A percentile compares a stretch with the other conserved stretches of the same genome.
Conservation (phyloP, 2,888 invertebrate species). For the Suillia variegata region DNA sequence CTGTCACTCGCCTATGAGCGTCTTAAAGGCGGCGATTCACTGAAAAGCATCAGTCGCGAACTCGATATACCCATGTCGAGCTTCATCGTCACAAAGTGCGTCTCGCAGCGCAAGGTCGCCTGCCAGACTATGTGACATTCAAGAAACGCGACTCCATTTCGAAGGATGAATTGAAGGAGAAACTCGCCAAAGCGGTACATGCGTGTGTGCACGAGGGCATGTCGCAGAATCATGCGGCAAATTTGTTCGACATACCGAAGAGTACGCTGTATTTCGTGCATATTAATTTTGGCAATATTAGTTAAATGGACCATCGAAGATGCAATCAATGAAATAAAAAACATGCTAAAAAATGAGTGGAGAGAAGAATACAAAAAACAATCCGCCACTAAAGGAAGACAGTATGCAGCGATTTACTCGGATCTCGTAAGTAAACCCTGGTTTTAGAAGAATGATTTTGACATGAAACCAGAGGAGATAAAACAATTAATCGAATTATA, state of each 20-base stretch:
- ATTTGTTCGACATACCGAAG: conserved; percentile 58
- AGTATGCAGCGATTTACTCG: too few relatives aligned
- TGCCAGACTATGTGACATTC: conserved; percentile 56
- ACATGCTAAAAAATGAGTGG: too few relatives aligned
- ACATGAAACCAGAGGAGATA: too few relatives aligned
- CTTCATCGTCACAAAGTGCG: conserved; percentile 59
- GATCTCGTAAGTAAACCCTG: too few relatives aligned
- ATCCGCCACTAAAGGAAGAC: too few relatives aligned
- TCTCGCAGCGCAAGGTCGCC: conserved; percentile 53
- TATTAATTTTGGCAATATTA: too few relatives aligned
- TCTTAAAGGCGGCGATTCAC: conserved; percentile 54
- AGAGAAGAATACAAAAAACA: too few relatives aligned
- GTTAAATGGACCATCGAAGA: too few relatives aligned
- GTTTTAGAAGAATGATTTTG: too few relatives aligned
- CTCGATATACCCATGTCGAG: conserved; percentile 59
- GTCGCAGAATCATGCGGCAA: conserved; percentile 61
- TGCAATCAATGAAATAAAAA: too few relatives aligned
- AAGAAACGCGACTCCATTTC: conserved; percentile 56
- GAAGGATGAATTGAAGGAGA: conserved; percentile 55
- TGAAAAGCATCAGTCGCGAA: conserved; percentile 58
- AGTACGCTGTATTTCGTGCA: too few relatives aligned
- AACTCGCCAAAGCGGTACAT: conserved; percentile 55
- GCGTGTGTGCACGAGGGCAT: conserved; percentile 57
- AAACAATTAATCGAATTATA: too few relatives aligned
- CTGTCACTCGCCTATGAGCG: conserved; percentile 55